Percentiles rank a stretch among this genome's conserved stretches.
phyloP scores from a whole-genome alignment of 2,797 vertebrate species.

The Pempheris klunzingeri region DNA sequence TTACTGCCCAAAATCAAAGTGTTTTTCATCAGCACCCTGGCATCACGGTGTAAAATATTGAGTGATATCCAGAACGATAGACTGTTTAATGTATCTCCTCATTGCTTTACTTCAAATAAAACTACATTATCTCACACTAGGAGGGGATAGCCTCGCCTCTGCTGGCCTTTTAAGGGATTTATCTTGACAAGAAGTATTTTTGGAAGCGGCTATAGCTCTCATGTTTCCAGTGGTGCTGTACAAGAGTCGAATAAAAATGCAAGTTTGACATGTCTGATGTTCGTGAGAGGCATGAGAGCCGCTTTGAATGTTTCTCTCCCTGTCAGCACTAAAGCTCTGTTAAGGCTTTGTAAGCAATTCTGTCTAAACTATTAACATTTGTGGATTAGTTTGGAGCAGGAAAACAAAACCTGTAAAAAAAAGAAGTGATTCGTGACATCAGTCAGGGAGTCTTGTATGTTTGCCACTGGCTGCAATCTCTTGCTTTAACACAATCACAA shows the following conservation, averaged over 20 bases:
- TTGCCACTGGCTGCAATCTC: constrained; percentile 37
- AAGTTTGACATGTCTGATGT: constrained; percentile 69
- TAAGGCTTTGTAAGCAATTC: constrained; percentile 77
- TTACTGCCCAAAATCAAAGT: not conserved
- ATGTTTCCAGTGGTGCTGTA: constrained; percentile 22
- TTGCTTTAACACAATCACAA: constrained; percentile 46
- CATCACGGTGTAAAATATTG: not conserved
- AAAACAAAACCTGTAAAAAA: constrained; percentile 30
- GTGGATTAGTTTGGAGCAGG: constrained; percentile 63
- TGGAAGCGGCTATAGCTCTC: constrained; percentile 34
- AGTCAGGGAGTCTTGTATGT: constrained; percentile 27
- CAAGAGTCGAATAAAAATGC: constrained; percentile 56
- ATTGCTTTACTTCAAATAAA: constrained; percentile 39
- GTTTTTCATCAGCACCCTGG: not conserved
- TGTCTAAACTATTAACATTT: constrained; percentile 82
- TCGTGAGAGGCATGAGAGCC: constrained; percentile 57
- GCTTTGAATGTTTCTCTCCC: constrained; percentile 64
- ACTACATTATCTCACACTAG: constrained; percentile 14
- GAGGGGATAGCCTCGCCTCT: constrained; percentile 22
- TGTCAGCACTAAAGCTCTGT: constrained; percentile 71
- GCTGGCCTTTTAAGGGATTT: constrained; percentile 39
- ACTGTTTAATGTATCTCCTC: constrained; percentile 20
- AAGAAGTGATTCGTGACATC: constrained; percentile 20
- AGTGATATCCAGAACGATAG: not conserved
- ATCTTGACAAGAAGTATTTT: constrained; percentile 63